Percentiles rank a stretch among this genome's conserved stretches.
Conservation (phyloP, 2,797 vertebrate genomes). For the Anomalospiza imberbis region DNA sequence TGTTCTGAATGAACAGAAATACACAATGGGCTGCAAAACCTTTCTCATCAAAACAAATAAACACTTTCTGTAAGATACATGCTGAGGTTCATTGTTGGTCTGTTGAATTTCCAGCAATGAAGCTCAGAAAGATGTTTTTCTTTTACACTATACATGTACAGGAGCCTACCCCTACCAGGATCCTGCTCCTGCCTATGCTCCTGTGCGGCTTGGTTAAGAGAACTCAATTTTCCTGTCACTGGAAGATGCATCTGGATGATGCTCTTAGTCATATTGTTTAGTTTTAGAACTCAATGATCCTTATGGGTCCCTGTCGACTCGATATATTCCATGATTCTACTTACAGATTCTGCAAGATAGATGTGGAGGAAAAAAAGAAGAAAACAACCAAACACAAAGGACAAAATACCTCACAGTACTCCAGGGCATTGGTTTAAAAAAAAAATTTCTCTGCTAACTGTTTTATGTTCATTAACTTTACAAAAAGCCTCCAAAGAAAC, state of each 20-base stretch:
- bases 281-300: not conserved
- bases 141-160: not conserved
- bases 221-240: not conserved
- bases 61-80: not conserved
- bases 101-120: not conserved
- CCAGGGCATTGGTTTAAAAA: not conserved
- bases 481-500: not conserved
- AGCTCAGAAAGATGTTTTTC: not conserved
- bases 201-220: not conserved
- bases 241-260: not conserved
- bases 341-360: not conserved
- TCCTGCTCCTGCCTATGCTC: not conserved
- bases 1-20: not conserved
- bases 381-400: not conserved
- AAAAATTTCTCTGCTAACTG: not conserved
- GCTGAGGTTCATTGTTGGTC: not conserved
- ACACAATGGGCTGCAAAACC: not conserved
- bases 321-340: not conserved
- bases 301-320: not conserved
- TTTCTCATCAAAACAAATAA: not conserved
- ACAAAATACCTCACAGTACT: not conserved
- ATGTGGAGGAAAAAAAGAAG: not conserved
- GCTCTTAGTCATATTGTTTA: not conserved
- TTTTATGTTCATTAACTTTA: not conserved
- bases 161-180: not conserved